Percentiles rank a stretch among this genome's conserved stretches.
phyloP scores from a whole-genome alignment of 92 coral and sea anemone genomes.

The Chrysogorgia sp. region DNA sequence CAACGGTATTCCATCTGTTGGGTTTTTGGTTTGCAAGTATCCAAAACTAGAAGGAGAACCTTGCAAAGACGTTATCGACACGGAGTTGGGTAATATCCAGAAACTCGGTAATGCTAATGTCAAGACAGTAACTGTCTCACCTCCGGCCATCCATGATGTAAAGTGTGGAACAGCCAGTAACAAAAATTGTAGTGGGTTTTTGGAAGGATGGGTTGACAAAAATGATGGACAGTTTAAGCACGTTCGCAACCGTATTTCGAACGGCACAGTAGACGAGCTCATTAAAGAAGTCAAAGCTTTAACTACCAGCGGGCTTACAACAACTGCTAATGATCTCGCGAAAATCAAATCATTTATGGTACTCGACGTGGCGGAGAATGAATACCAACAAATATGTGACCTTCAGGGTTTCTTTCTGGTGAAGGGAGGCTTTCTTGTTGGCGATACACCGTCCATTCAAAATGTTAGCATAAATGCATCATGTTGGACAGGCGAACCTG shows the following conservation, averaged over 20 bases:
- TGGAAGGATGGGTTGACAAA: conserved; percentile 48
- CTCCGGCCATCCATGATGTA: conserved; percentile 38
- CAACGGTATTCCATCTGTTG: conserved; percentile 50
- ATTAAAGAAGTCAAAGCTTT: conserved; percentile 30
- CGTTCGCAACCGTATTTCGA: conserved; percentile 40
- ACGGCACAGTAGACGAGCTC: neutral
- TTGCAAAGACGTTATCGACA: conserved; percentile 29
- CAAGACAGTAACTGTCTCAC: conserved; percentile 49
- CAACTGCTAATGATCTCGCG: conserved; percentile 45
- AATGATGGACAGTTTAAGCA: conserved; percentile 49
- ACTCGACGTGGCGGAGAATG: neutral
- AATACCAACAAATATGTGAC: conserved; percentile 55
- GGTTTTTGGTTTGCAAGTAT: conserved; percentile 59
- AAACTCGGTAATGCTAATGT: conserved; percentile 13
- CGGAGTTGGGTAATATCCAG: conserved; percentile 40
- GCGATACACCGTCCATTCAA: conserved; percentile 31
- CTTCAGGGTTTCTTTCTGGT: conserved; percentile 51
- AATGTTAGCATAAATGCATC: neutral
- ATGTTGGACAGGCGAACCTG: conserved; percentile 46
- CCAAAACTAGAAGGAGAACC: conserved; percentile 13
- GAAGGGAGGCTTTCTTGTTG: conserved; percentile 44
- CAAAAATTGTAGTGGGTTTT: conserved; percentile 48
- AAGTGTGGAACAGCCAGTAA: conserved; percentile 38
- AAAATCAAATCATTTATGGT: conserved; percentile 39
- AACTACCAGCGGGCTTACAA: conserved; percentile 35